These are phyloP conservation scores for Petaurus breviceps DNA, from an alignment of 2,113 vertebrate genomes.

Conservation along the genomic window DNA sequence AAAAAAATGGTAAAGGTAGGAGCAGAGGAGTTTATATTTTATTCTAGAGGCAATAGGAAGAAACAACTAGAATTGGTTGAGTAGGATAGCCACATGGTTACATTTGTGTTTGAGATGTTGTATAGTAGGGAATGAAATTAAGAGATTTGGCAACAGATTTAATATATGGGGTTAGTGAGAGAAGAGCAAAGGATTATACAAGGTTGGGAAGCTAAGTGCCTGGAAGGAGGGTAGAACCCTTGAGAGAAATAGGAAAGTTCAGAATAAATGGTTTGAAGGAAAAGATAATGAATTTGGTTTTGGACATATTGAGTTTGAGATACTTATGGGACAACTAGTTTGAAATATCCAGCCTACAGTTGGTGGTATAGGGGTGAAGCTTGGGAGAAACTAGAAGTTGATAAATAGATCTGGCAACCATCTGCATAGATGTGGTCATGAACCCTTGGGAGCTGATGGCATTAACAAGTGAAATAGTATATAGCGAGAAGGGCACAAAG, in stretches of 20 bases:
- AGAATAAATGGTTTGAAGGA: not conserved
- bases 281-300: no score
- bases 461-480: not conserved
- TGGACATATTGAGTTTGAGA: no score
- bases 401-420: not conserved
- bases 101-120: not conserved
- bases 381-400: not conserved
- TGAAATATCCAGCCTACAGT: no score
- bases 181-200: not conserved
- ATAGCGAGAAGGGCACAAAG: not conserved
- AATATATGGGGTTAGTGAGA: not conserved
- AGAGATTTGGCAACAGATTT: not conserved
- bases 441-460: not conserved
- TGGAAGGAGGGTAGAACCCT: not conserved
- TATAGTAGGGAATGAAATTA: not conserved
- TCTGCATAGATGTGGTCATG: not conserved
- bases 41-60: not conserved
- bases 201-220: not conserved
- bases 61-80: not conserved
- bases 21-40: not conserved
- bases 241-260: not conserved
- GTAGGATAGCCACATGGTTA: not conserved
- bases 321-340: no score
- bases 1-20: not conserved
- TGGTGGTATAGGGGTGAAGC: no score